These are phyloP conservation scores for Planococcus citri DNA, from an alignment of 1,140 invertebrate species.

Conservation along the genomic window DNA sequence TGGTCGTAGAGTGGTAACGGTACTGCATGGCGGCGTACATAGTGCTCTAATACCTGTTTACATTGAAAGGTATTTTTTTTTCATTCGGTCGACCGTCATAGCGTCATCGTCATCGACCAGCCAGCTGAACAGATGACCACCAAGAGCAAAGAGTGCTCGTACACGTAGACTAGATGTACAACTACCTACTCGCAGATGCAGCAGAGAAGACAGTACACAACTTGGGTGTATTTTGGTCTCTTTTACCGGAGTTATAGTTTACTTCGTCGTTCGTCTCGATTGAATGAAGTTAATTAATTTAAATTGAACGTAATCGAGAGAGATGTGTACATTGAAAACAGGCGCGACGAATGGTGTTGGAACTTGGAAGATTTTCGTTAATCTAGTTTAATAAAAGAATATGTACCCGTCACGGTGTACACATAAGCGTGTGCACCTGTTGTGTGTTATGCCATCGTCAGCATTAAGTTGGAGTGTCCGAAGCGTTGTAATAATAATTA, in stretches of 20 bases:
- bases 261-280: background rate
- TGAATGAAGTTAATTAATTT: background rate
- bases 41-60: background rate
- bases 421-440: background rate
- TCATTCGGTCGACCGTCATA: background rate
- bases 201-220: no score
- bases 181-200: no score
- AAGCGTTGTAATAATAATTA: background rate
- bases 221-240: no score
- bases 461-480: background rate
- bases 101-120: background rate
- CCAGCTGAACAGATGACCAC: no score
- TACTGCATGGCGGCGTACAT: background rate
- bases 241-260: no score
- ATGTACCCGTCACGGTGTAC: background rate
- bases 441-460: background rate
- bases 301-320: background rate
- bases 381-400: background rate
- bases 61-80: background rate
- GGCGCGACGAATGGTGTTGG: no score
- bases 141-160: no score
- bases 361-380: background rate
- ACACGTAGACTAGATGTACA: no score
- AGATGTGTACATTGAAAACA: background rate
- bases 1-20: background rate